These are phyloP conservation scores for Antechinus flavipes DNA, from an alignment of 2,113 vertebrate genomes.

Conservation along the genomic window DNA sequence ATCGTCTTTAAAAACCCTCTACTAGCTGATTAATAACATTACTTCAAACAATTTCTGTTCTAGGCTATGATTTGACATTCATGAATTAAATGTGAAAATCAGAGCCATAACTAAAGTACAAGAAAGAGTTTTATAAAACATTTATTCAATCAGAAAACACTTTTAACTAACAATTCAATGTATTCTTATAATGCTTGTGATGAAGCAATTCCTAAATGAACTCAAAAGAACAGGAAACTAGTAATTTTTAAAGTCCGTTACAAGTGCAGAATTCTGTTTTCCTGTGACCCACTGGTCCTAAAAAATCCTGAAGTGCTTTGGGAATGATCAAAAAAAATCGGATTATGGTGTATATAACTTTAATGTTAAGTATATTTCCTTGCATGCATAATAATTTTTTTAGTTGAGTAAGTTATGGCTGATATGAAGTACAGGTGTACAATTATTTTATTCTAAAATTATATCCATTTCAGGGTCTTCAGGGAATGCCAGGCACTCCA, in stretches of 20 bases:
- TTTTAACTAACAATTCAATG: not conserved
- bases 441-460: constrained; percentile 42
- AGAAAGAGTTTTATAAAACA: not conserved
- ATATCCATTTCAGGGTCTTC: constrained; percentile 86
- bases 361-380: not conserved
- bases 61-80: not conserved
- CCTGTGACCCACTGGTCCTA: not conserved
- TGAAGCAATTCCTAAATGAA: not conserved
- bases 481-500: constrained; percentile 91
- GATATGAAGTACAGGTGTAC: not conserved
- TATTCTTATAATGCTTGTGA: not conserved
- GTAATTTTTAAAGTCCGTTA: not conserved
- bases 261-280: not conserved
- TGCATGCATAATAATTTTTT: not conserved
- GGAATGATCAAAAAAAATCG: constrained; percentile 8
- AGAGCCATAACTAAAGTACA: not conserved
- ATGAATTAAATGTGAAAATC: not conserved
- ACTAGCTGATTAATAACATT: not conserved
- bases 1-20: not conserved
- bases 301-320: not conserved
- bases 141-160: not conserved
- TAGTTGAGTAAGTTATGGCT: not conserved
- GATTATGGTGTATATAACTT: not conserved
- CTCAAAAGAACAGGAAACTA: not conserved
- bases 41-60: not conserved